Evolutionary conservation across 1,140 invertebrate species (phyloP).

Genomic region (Nomia melanderi): DNA sequence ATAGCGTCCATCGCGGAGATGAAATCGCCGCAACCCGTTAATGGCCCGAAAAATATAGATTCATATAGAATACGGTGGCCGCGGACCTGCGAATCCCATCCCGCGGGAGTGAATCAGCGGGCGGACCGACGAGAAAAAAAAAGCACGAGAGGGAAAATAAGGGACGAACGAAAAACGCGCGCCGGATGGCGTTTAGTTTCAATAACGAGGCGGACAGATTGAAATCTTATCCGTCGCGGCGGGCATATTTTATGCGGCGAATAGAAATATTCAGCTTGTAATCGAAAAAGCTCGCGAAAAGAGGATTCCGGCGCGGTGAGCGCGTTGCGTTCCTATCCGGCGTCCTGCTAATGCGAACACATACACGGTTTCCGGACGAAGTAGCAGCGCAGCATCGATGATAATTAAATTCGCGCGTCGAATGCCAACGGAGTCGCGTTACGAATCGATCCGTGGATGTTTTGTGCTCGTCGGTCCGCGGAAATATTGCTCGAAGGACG

Average conservation of each 20-base stretch:
- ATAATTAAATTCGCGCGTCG: conserved; percentile 18
- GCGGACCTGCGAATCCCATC: neutral
- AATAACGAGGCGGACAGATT: neutral
- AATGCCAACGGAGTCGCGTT: neutral
- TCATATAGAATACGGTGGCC: neutral
- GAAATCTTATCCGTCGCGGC: neutral
- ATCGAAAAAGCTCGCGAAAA: neutral
- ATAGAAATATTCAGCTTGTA: neutral
- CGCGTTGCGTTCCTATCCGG: neutral
- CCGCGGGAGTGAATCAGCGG: neutral
- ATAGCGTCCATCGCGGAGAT: neutral
- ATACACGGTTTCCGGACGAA: neutral
- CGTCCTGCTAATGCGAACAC: neutral
- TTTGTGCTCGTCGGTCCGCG: neutral
- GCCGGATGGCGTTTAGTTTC: conserved; percentile 4
- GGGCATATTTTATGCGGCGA: neutral
- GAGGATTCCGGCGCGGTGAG: too few species aligned
- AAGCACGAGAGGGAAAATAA: neutral
- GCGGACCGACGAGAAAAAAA: neutral
- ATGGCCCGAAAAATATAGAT: conserved; percentile 4
- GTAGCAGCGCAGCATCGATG: too few species aligned
- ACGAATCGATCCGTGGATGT: neutral
- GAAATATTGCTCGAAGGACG: neutral
- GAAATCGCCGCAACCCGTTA: conserved; percentile 1
- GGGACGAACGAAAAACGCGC: too few species aligned